Evolutionary conservation across 1,140 invertebrate genomes (phyloP).

Genomic region (Pseudomyrmex gracilis): DNA sequence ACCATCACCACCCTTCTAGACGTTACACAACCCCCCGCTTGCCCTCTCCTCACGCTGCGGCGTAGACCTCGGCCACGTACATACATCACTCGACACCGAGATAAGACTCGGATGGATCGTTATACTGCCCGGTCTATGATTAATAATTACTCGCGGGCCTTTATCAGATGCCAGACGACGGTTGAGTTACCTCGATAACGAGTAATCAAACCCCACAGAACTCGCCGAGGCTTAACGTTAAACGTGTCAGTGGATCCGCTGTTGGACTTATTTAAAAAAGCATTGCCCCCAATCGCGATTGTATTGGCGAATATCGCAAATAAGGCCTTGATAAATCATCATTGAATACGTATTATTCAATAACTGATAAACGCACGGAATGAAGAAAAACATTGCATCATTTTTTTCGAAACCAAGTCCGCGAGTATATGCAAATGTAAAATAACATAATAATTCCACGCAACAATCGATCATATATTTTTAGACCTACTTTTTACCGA

Average conservation of each 20-base stretch:
- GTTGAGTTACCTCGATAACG: conserved; percentile 83
- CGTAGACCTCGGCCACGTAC: conserved; percentile 72
- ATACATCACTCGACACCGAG: conserved; percentile 83
- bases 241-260: conserved; percentile 10
- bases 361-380: not conserved
- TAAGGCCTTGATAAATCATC: conserved; percentile 8
- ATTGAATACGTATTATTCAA: not conserved
- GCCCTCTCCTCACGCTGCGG: conserved; percentile 39
- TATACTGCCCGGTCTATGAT: conserved; percentile 84
- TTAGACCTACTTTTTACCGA: not conserved
- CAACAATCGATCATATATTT: not conserved
- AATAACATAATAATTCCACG: not conserved
- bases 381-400: not conserved
- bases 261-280: conserved; percentile 52
- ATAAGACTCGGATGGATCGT: conserved; percentile 85
- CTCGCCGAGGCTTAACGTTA: conserved; percentile 47
- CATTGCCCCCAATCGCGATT: not conserved
- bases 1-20: conserved; percentile 52
- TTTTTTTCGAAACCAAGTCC: not conserved
- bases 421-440: not conserved
- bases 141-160: conserved; percentile 84
- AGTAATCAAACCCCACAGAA: conserved; percentile 81
- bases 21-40: conserved; percentile 43
- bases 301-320: not conserved
- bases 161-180: conserved; percentile 84